Evolutionary conservation across 2,888 invertebrate species (phyloP).

Genomic region (Scrobipalpa costella): DNA sequence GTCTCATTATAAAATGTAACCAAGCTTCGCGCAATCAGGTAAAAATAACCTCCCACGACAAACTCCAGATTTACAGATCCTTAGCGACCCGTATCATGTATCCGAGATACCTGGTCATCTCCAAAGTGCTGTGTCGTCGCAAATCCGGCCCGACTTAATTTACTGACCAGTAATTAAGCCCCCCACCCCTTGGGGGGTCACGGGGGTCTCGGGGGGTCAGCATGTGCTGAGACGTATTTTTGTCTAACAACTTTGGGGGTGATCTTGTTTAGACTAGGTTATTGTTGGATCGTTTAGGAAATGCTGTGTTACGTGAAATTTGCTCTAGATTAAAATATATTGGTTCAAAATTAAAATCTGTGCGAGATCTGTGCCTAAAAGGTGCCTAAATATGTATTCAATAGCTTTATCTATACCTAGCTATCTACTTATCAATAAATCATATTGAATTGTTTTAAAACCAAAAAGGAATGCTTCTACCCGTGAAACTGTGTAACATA

Average conservation of each 20-base stretch:
- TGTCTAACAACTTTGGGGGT: conserved; percentile 23
- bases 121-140: conserved; percentile 19
- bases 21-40: neutral
- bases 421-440: too few species aligned
- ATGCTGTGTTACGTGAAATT: too few species aligned
- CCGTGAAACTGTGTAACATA: too few species aligned
- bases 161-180: conserved; percentile 27
- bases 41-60: neutral
- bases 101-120: conserved; percentile 16
- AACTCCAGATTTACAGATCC: neutral
- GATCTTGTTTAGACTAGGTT: neutral
- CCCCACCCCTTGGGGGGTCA: conserved; percentile 1
- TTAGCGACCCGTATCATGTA: conserved; percentile 15
- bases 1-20: too few species aligned
- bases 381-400: too few species aligned
- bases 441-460: too few species aligned
- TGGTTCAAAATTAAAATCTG: too few species aligned
- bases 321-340: too few species aligned
- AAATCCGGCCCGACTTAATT: conserved; percentile 23
- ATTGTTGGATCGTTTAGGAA: neutral
- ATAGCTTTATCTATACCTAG: too few species aligned
- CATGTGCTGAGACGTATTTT: conserved; percentile 29
- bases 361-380: too few species aligned
- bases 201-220: neutral
- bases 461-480: too few species aligned